phyloP scores from a whole-genome alignment of 2,113 vertebrate species.

The Ophthalmolycus amberensis region DNA sequence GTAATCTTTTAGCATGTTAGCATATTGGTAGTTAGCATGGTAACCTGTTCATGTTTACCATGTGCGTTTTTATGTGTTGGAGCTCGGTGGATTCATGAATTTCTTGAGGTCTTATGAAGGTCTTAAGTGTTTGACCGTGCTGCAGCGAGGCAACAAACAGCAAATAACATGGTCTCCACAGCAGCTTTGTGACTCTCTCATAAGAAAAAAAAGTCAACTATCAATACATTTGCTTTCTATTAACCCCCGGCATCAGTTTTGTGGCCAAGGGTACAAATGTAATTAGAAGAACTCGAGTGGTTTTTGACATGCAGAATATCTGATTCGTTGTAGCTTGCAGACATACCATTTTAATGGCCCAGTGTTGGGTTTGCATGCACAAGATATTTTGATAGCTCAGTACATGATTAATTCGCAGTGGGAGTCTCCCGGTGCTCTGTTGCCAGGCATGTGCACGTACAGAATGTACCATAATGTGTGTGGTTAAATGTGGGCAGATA shows the following conservation, averaged over 20 bases:
- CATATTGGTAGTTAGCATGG: background rate
- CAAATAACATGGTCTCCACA: background rate
- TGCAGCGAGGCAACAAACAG: conserved; percentile 2
- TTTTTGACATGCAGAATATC: conserved; percentile 29
- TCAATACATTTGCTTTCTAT: conserved; percentile 33
- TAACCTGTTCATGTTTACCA: background rate
- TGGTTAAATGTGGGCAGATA: conserved; percentile 71
- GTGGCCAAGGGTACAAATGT: conserved; percentile 26
- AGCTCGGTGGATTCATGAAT: background rate
- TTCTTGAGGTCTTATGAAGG: background rate
- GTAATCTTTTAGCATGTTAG: background rate
- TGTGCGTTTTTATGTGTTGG: too few species aligned
- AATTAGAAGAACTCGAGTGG: conserved; percentile 15
- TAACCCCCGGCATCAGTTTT: conserved; percentile 30
- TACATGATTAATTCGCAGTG: conserved; percentile 60
- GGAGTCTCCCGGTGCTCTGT: conserved; percentile 37
- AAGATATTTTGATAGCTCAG: conserved; percentile 46
- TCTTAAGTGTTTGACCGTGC: background rate
- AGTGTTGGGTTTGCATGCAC: conserved; percentile 37
- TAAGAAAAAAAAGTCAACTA: background rate
- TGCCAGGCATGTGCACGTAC: conserved; percentile 66
- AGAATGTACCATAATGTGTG: conserved; percentile 71
- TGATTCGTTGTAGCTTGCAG: conserved; percentile 25
- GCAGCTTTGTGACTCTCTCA: conserved; percentile 11
- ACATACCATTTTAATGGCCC: conserved; percentile 30